Percentiles rank a stretch among this genome's conserved stretches.
Conservation (phyloP, 2,888 invertebrate genomes). For the Oscheius sp. region DNA sequence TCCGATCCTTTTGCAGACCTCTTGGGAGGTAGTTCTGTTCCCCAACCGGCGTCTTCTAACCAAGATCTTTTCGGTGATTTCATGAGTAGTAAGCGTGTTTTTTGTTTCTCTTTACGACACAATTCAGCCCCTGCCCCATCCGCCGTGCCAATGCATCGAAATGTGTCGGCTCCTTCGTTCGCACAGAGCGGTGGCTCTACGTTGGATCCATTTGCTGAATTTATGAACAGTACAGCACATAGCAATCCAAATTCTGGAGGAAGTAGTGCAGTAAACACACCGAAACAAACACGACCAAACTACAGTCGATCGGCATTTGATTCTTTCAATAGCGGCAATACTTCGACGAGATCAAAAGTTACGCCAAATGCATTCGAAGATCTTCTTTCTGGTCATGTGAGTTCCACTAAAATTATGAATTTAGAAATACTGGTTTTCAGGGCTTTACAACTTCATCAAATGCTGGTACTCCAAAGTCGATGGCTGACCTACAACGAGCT, state of each 20-base stretch:
- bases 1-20: slow-evolving; percentile 39
- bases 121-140: not conserved
- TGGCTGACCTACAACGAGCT: slow-evolving; percentile 75
- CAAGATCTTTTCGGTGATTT: slow-evolving; percentile 33
- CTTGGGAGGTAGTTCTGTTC: not conserved
- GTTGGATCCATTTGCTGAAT: slow-evolving; percentile 60
- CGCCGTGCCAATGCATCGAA: slow-evolving; percentile 48
- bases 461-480: slow-evolving; percentile 69
- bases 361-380: slow-evolving; percentile 74
- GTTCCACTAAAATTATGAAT: not conserved
- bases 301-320: slow-evolving; percentile 56
- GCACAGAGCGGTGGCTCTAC: slow-evolving; percentile 21
- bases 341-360: slow-evolving; percentile 66
- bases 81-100: not conserved
- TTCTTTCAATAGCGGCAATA: slow-evolving; percentile 36
- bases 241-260: slow-evolving; percentile 44
- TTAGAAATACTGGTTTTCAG: not conserved
- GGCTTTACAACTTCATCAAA: slow-evolving; percentile 39
- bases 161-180: slow-evolving; percentile 56
- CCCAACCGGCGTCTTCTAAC: slow-evolving; percentile 8
- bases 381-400: slow-evolving; percentile 74
- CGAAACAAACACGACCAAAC: slow-evolving; percentile 41
- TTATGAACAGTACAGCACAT: slow-evolving; percentile 41
- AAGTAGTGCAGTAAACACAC: slow-evolving; percentile 38
- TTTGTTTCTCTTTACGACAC: not conserved